Evolutionary conservation across 2,797 vertebrate species (phyloP), one percentile per base, ranked within the genome.

Genomic region (Gallirallus australis): DNA sequence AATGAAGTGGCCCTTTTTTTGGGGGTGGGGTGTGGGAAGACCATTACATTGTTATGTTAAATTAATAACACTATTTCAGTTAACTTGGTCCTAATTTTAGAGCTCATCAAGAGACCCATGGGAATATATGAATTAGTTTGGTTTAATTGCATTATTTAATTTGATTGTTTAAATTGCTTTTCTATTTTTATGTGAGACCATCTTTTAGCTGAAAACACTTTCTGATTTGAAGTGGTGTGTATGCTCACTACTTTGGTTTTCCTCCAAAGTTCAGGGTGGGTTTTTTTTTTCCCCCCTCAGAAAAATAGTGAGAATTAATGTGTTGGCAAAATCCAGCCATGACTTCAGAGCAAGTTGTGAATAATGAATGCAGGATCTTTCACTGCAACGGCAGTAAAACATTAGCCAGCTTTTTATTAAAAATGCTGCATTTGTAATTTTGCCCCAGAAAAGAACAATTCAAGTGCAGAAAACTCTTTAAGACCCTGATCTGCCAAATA

Each of bases 61-160:
- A 90, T 92, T 76, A 82, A 82, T 84, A 88, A 13, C 31, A 50
- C 53, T 52, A 31, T 71, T 94, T 77, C 53, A 53, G 35, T 78
- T 88, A 84, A 73, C 13, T 86, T 11, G 1, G 42, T 25, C 75
- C 19, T 84, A 20, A 24, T 10, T 70, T 84, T 80, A 75, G 68
- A 90, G 27, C 90, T 89, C 56, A 42, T 95, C 66, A 92, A 61
- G 71, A 48, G 30, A 40, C 88, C 31, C 75, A 13, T 56, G 78
- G 71, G 93, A 89, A 68, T 57, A 50, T 27, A 59, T 61, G 71
- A 94, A 89, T 89, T 86, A 71, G 73, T 82, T 94, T 76, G 61
- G 88, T 95, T 92, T 94, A 96, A 92, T 96, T 95, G 84, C 53
- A 39, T 93, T 95, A 94, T 94, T 94, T 94, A 90, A 94, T 93